A percentile compares a stretch with the other conserved stretches of the same genome.
phyloP scores from a whole-genome alignment of 2,888 invertebrate species.

The Stenodema calcarata region DNA sequence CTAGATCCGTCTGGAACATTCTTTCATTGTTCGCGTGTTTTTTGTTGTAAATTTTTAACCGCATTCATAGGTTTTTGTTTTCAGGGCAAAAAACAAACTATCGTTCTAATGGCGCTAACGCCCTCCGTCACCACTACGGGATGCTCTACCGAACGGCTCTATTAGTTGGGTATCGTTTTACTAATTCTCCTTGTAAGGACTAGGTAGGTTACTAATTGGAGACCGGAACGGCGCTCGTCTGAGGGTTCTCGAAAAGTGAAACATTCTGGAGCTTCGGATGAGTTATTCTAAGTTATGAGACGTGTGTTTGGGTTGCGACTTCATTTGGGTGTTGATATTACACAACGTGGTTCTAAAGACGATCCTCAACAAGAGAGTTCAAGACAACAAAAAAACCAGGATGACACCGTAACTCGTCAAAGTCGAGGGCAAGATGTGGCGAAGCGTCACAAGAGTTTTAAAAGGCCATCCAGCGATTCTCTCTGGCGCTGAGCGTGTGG shows the following conservation, averaged over 20 bases:
- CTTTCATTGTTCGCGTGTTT: no score
- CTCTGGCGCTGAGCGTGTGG: background rate
- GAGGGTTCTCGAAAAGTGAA: background rate
- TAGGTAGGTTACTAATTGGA: background rate
- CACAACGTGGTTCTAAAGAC: background rate
- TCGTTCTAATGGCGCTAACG: background rate
- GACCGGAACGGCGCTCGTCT: background rate
- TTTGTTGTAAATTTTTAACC: no score
- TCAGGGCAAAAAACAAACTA: background rate
- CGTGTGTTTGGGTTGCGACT: background rate
- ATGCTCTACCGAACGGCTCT: background rate
- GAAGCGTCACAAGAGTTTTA: constrained; percentile 7
- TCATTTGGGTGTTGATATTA: background rate
- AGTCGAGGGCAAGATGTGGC: background rate
- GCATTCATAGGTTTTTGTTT: background rate
- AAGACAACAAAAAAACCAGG: background rate
- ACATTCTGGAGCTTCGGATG: background rate
- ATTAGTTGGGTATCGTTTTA: background rate
- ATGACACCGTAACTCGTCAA: background rate
- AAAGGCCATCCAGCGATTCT: background rate
- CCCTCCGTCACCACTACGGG: background rate
- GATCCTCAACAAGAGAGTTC: background rate
- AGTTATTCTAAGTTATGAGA: constrained; percentile 8
- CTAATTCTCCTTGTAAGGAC: background rate
- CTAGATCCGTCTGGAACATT: no score